Evolutionary conservation across 2,797 vertebrate species (phyloP).

Genomic region (Coregonus sp.): DNA sequence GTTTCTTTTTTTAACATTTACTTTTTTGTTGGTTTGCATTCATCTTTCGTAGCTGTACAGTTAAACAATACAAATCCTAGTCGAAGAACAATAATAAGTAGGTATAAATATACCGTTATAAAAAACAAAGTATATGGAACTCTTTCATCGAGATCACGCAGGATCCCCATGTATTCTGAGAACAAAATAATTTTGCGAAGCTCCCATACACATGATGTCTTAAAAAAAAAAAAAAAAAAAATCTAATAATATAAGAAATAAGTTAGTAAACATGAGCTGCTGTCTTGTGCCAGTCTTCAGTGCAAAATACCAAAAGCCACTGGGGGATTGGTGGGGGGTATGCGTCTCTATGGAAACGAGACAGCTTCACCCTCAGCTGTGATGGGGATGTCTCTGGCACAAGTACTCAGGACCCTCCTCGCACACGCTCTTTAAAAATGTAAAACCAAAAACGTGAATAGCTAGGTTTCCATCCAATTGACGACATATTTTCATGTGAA

Average conservation of each 20-base stretch:
- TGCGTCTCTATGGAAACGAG: constrained; percentile 34
- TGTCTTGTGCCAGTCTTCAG: constrained; percentile 75
- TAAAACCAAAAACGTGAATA: constrained; percentile 11
- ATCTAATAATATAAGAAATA: constrained; percentile 63
- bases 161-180: constrained; percentile 33
- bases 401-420: constrained; percentile 48
- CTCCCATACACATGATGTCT: constrained; percentile 21
- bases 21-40: constrained; percentile 33
- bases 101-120: constrained; percentile 56
- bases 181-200: constrained; percentile 41
- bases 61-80: constrained; percentile 42
- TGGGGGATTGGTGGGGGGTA: constrained; percentile 9
- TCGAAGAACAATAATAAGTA: constrained; percentile 45
- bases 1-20: constrained; percentile 25
- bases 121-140: constrained; percentile 32
- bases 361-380: constrained; percentile 14
- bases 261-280: constrained; percentile 60
- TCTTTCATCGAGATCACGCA: constrained; percentile 17
- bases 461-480: background rate
- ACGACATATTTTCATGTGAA: no score
- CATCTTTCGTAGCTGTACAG: constrained; percentile 44
- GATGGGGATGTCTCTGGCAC: constrained; percentile 55
- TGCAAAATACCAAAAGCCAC: constrained; percentile 65
- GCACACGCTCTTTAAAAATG: constrained; percentile 7
- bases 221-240: constrained; percentile 16